Percentiles rank a stretch among this genome's conserved stretches.
These are phyloP conservation scores for Adela reaumurella DNA, from an alignment of 2,888 invertebrate genomes.

Conservation along the genomic window DNA sequence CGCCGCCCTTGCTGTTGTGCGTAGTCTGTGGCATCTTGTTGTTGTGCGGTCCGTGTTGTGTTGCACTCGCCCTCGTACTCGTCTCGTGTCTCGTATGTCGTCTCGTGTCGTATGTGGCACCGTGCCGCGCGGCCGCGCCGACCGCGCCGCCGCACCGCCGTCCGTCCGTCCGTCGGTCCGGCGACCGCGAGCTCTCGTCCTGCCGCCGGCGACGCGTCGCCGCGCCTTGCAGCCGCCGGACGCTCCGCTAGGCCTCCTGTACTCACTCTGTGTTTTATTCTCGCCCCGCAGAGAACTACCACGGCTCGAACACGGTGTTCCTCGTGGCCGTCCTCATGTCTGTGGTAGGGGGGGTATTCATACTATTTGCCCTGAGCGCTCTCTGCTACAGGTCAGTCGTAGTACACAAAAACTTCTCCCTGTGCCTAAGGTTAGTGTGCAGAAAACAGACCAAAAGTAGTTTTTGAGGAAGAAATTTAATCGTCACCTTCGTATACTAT, in stretches of 20 bases:
- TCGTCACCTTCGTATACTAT: slow-evolving; percentile 55
- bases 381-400: slow-evolving; percentile 99
- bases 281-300: slow-evolving; percentile 84
- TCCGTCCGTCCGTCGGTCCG: slow-evolving; percentile 3
- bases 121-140: slow-evolving; percentile 8
- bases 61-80: slow-evolving; percentile 42
- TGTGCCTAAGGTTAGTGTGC: slow-evolving; percentile 98
- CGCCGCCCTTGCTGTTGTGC: neutral
- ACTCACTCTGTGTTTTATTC: slow-evolving; percentile 13
- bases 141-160: slow-evolving; percentile 24
- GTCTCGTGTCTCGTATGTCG: slow-evolving; percentile 36
- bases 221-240: slow-evolving; percentile 11
- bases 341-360: slow-evolving; percentile 98
- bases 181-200: slow-evolving; percentile 8
- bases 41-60: slow-evolving; percentile 14
- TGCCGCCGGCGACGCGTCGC: slow-evolving; percentile 5
- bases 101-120: slow-evolving; percentile 24
- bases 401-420: slow-evolving; percentile 98
- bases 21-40: neutral
- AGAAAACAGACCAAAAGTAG: slow-evolving; percentile 75
- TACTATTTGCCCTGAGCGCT: slow-evolving; percentile 97
- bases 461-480: slow-evolving; percentile 57
- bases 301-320: slow-evolving; percentile 96
- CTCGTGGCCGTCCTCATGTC: slow-evolving; percentile 97
- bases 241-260: slow-evolving; percentile 22